phyloP scores from a whole-genome alignment of 1,140 invertebrate species.

The Archegozetes longisetosus region DNA sequence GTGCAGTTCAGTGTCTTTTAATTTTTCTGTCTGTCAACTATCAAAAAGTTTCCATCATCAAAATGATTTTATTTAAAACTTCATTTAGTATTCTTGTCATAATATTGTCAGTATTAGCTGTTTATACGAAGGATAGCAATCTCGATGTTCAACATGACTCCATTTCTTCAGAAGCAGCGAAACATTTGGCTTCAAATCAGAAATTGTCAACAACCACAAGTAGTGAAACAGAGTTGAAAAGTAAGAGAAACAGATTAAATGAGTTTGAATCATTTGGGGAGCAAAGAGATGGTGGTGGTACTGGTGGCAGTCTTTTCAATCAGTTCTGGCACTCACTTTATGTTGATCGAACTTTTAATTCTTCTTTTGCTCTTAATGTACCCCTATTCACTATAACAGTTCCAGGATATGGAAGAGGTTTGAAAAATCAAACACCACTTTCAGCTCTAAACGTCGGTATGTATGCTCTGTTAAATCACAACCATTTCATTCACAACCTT shows the following conservation, averaged over 20 bases:
- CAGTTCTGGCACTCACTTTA: neutral
- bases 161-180: neutral
- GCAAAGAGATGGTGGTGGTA: neutral
- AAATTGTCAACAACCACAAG: neutral
- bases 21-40: too few relatives aligned
- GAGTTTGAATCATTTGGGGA: neutral
- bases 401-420: conserved; percentile 13
- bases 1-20: too few relatives aligned
- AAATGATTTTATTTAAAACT: too few relatives aligned
- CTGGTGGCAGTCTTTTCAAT: neutral
- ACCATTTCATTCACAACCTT: too few relatives aligned
- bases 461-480: conserved; percentile 5
- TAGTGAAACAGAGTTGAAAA: neutral
- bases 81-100: neutral
- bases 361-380: conserved; percentile 16
- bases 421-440: neutral
- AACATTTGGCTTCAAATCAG: neutral
- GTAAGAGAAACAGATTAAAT: neutral
- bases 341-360: conserved; percentile 13
- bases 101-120: neutral
- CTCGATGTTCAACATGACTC: neutral
- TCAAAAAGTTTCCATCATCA: too few relatives aligned
- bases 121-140: neutral
- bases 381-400: conserved; percentile 15
- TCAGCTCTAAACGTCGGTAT: conserved; percentile 13